phyloP scores from a whole-genome alignment of 2,888 invertebrate species.

The Zhengitettix transpicula region DNA sequence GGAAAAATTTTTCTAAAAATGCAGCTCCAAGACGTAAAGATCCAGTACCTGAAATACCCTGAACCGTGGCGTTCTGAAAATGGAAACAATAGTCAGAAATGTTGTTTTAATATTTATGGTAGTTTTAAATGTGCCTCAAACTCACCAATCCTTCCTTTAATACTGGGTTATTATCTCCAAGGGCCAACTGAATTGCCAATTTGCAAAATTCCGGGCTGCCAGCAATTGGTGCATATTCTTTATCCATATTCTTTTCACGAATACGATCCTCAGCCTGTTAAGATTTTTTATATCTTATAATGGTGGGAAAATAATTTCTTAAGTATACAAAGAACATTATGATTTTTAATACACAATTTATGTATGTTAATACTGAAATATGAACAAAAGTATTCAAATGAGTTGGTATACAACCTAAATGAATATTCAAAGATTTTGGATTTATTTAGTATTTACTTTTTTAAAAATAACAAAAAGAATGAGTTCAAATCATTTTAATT shows the following conservation, averaged over 20 bases:
- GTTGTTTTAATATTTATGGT: too few species aligned
- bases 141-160: conserved; percentile 58
- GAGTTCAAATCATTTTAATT: background rate
- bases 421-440: too few species aligned
- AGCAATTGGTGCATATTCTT: conserved; percentile 89
- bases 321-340: too few species aligned
- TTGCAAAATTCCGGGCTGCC: conserved; percentile 74
- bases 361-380: too few species aligned
- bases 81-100: too few species aligned
- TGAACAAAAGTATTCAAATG: too few species aligned
- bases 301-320: too few species aligned
- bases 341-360: too few species aligned
- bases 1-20: conserved; percentile 68
- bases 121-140: conserved; percentile 11
- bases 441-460: too few species aligned
- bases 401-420: too few species aligned
- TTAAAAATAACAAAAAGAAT: too few species aligned
- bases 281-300: too few species aligned
- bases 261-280: conserved; percentile 71
- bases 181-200: conserved; percentile 69
- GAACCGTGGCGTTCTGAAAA: conserved; percentile 43
- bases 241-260: conserved; percentile 51
- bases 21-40: conserved; percentile 84
- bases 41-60: conserved; percentile 95
- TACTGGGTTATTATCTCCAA: conserved; percentile 59